Conservation (phyloP, 1,140 invertebrate genomes). For the Ditylenchus dipsaci region DNA sequence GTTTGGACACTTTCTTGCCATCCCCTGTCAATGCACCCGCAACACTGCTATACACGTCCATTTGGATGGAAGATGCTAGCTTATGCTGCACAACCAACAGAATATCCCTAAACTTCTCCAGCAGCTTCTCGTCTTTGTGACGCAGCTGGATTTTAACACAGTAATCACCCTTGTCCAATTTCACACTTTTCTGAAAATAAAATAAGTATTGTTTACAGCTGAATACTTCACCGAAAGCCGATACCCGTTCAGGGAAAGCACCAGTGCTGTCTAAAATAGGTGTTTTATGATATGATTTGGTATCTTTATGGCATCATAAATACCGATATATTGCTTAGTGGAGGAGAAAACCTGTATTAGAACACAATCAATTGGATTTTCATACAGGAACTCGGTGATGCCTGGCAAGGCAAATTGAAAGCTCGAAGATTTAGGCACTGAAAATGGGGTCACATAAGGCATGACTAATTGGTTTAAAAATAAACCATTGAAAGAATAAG, state of each 20-base stretch:
- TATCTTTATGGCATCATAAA: too few relatives aligned
- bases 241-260: constrained; percentile 27
- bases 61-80: constrained; percentile 67
- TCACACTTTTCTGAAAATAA: constrained; percentile 71
- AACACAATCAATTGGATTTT: constrained; percentile 88
- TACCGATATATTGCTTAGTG: constrained; percentile 77
- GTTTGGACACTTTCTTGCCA: constrained; percentile 72
- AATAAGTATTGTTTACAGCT: background rate
- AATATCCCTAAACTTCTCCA: constrained; percentile 74
- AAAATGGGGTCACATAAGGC: constrained; percentile 11
- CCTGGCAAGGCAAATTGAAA: constrained; percentile 62
- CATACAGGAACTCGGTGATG: constrained; percentile 81
- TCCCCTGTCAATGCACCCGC: constrained; percentile 61
- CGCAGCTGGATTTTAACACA: constrained; percentile 74
- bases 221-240: background rate
- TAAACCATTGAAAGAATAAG: constrained; percentile 35
- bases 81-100: constrained; percentile 74
- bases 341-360: constrained; percentile 89
- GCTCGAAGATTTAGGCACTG: constrained; percentile 40
- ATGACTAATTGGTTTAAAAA: background rate
- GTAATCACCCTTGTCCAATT: constrained; percentile 91
- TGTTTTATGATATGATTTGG: too few relatives aligned
- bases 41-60: constrained; percentile 74
- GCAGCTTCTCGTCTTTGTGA: constrained; percentile 74
- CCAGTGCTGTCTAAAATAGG: background rate